Evolutionary conservation across 1,140 invertebrate species (phyloP), one percentile per base, ranked within the genome.

Genomic region (Drosophila grimshawi): DNA sequence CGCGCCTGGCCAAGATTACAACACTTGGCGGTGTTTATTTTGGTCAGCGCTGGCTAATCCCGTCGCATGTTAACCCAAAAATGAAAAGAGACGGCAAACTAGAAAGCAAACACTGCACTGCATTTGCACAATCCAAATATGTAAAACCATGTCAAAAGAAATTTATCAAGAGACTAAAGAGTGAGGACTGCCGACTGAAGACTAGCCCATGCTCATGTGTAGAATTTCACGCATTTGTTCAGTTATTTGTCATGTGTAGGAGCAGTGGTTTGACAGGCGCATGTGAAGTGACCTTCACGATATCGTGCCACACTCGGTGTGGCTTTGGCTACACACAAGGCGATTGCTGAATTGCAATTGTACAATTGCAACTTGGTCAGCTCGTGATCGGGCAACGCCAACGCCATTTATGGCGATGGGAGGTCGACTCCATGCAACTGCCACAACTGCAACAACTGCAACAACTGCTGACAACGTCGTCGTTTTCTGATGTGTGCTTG

Each of bases 191-290:
- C n/a, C 0, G n/a, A 7, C 41, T 29, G 5, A 37, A 48, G 32
- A 48, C 33, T 63, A 48, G 32, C 39, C 33, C 56, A 7, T 71
- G 51, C 65, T 70, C 57, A 33, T 41, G 59, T 66, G 57, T 88
- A 83, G 83, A 88, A 88, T 80, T 88, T 86, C 76, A 88, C 83
- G 83, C 83, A 88, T 88, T 88, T 83, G 83, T 55, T 68, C 65
- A 63, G 80, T 61, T 80, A 86, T 86, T 86, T 86, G 83, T 86
- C 80, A 83, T 82, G 68, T 51, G 65, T 68, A 52, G 65, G 70
- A 67, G 65, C 79, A 29, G 19, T 35, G 27, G 19, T 82, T 46
- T 86, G 83, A 86, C 83, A 83, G 85, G 48, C 73, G 59, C 52
- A 72, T 68, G 66, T 64, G 67, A 67, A 70, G 30, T 89, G 85